Conservation (phyloP, 2,797 vertebrate species). For the Melanotaenia parkinsoni region DNA sequence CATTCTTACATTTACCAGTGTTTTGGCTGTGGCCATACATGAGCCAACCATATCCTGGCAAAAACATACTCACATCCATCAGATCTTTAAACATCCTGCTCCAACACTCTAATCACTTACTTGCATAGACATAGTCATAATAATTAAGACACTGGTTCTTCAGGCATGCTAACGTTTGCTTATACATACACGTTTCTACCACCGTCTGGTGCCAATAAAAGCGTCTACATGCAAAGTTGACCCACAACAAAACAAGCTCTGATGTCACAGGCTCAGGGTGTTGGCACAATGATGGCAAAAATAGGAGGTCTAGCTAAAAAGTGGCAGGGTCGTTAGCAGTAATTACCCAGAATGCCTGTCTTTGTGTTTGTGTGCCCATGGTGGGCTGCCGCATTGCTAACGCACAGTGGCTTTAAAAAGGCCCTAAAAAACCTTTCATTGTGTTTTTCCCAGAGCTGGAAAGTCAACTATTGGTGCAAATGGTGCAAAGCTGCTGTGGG, state of each 20-base stretch:
- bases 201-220: conserved; percentile 81
- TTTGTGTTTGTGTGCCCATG: conserved; percentile 75
- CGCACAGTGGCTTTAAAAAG: conserved; percentile 71
- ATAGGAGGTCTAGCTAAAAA: conserved; percentile 78
- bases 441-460: conserved; percentile 72
- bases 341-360: conserved; percentile 84
- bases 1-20: conserved; percentile 46
- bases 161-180: conserved; percentile 53
- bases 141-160: conserved; percentile 39
- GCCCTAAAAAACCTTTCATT: conserved; percentile 71
- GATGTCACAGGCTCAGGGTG: conserved; percentile 82
- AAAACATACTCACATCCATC: neutral
- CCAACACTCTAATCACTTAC: conserved; percentile 1
- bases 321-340: conserved; percentile 81
- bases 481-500: conserved; percentile 44
- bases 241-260: conserved; percentile 85
- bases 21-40: conserved; percentile 40
- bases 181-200: conserved; percentile 55
- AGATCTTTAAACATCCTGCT: conserved; percentile 18
- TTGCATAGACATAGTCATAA: conserved; percentile 34
- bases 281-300: conserved; percentile 77
- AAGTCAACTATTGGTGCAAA: conserved; percentile 56
- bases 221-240: conserved; percentile 76
- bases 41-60: conserved; percentile 43
- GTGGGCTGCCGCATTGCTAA: conserved; percentile 78